Base-by-base conservation (phyloP, 2,113 vertebrate species). In the Myrmophylax atrothorax region DNA sequence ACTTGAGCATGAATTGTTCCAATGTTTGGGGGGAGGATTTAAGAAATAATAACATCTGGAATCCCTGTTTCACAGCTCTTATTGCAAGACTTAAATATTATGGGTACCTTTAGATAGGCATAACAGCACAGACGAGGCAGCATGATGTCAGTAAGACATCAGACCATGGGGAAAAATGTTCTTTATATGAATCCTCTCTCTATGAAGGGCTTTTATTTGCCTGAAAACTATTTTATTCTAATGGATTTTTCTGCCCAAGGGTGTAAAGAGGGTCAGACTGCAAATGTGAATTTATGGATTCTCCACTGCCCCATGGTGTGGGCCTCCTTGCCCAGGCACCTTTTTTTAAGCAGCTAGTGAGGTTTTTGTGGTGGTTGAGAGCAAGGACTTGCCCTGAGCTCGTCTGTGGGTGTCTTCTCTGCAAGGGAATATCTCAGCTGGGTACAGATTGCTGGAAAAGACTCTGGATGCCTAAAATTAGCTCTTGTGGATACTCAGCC, bases 31-130 rank as follows among this genome's bases (percentile, higher is more conserved):
- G 25, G 92, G 77, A 90, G 35, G 76, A 77, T 92, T 93, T 63
- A 77, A 89, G 85, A 94, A 95, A 92, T 83, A 94, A 81, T 84
- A 66, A 46, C 60, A 63, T 80, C 94, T 87, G 67, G 52, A 95
- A 94, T 97, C 67, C 46, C 50, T 75, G 38, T 84, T 93, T 72
- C 83, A 73, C 67, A 59, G 47, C 44, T 50, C 62, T 38, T 70
- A 72, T 63, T 56, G 17, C 64, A 56, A 59, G 50, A 66, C 47
- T 87, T 83, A 37, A 92, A 68, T 94, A 74, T n/a, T 56, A 47
- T 46, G 66, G 35, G 31, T 49, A 10, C 64, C n/a, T 86, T 78
- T 60, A 56, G 58, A 22, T 47, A 70, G 38, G 6, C 47, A 26
- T 24, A 10, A 4, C 50, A 68, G 58, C 49, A 67, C 16, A 68